Evolutionary conservation across 2,797 vertebrate genomes (phyloP), one percentile per base, ranked within the genome.

Genomic region (Amazona ochrocephala): DNA sequence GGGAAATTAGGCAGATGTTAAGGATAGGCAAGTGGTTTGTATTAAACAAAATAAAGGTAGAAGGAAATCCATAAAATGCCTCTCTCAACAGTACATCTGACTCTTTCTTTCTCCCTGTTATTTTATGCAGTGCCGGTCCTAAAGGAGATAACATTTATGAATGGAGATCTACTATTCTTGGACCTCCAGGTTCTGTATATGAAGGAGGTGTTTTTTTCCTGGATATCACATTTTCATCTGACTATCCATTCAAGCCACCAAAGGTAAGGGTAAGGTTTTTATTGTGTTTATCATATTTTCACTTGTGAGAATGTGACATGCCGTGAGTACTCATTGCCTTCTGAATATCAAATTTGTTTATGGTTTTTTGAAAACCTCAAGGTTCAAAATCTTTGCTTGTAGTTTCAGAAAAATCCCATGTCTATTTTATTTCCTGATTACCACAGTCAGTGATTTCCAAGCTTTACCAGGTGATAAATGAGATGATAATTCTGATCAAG

Each of bases 141-240:
- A 98, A 98, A 97, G 98, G 98, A 90, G 98, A 98, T 97, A 98
- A 98, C 97, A 98, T 98, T 97, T 98, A 98, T 96, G 98, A 98
- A 91, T 98, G 98, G 98, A 98, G 98, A 96, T 98, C 98, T 44
- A 98, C 98, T 95, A 98, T 98, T 97, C 98, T 98, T 86, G 98
- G 98, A 78, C 98, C 98, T 92, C 98, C 98, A 70, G 98, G 98
- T 95, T 98, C 98, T 95, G 98, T 98, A 89, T 98, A 98, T 39
- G 98, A 98, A 97, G 98, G 98, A 95, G 98, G 98, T 1, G 98
- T 98, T 89, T 98, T 98, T 97, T 98, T 98, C 97, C 97, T 98
- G 98, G 98, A 98, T 98, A 98, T 98, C 97, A 98, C 98, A 45
- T 98, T 98, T 98, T 98, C 98, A 94, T 98, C 98, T 71, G 98